Evolutionary conservation across 2,888 invertebrate genomes (phyloP).

Genomic region (Aproaerema taeniolella): DNA sequence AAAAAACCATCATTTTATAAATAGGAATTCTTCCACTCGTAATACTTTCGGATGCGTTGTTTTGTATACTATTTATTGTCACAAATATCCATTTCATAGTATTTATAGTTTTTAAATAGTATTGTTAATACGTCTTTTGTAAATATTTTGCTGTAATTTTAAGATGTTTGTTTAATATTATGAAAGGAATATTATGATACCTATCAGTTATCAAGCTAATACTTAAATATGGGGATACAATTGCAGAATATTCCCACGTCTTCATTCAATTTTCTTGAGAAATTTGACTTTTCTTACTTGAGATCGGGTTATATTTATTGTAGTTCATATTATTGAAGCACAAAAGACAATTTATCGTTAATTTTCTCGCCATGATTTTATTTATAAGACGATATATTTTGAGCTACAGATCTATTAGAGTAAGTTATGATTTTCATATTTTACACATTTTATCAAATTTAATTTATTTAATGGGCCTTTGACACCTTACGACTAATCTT

Average conservation of each 20-base stretch:
- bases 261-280: constrained; percentile 34
- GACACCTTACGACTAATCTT: too few relatives aligned
- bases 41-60: constrained; percentile 57
- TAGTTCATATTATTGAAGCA: constrained; percentile 53
- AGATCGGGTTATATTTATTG: constrained; percentile 58
- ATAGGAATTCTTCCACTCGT: constrained; percentile 41
- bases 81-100: constrained; percentile 61
- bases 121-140: constrained; percentile 66
- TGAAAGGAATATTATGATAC: constrained; percentile 36
- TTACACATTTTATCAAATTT: constrained; percentile 9
- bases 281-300: constrained; percentile 38
- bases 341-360: constrained; percentile 68
- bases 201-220: too few relatives aligned
- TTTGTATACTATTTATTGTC: constrained; percentile 69
- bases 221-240: constrained; percentile 25
- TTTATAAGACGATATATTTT: constrained; percentile 36
- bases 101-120: constrained; percentile 58
- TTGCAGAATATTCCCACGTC: constrained; percentile 14
- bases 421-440: constrained; percentile 4
- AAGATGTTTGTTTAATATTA: constrained; percentile 48
- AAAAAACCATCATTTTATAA: constrained; percentile 23
- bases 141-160: constrained; percentile 57
- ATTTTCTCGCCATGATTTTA: constrained; percentile 54
- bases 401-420: not conserved
- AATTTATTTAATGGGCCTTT: constrained; percentile 17